Conservation (phyloP, 2,113 vertebrate genomes). For the Cynoglossus semilaevis region DNA sequence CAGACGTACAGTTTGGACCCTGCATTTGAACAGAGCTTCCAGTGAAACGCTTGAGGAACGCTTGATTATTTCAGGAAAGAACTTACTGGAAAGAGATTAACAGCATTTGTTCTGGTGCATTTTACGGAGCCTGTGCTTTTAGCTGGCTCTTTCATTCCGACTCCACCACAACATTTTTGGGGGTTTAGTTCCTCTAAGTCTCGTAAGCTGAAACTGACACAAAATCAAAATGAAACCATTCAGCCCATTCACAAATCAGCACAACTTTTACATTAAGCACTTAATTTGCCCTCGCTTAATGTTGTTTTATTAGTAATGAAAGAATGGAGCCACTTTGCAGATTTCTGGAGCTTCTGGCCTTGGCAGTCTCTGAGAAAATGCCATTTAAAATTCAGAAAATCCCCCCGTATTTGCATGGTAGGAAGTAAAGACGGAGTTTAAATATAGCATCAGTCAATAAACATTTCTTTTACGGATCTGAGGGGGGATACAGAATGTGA, state of each 20-base stretch:
- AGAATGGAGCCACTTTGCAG: constrained; percentile 68
- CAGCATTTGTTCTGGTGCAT: constrained; percentile 44
- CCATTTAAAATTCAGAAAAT: constrained; percentile 61
- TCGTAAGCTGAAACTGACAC: constrained; percentile 68
- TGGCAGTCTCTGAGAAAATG: constrained; percentile 56
- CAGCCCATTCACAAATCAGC: constrained; percentile 69
- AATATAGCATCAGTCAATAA: constrained; percentile 66
- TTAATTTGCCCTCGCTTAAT: constrained; percentile 66
- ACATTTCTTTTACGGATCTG: constrained; percentile 63
- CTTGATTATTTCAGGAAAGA: constrained; percentile 42
- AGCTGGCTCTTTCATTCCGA: constrained; percentile 59
- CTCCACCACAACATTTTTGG: constrained; percentile 71
- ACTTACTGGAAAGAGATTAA: constrained; percentile 53
- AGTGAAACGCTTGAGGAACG: constrained; percentile 32
- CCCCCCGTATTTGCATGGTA: constrained; percentile 51
- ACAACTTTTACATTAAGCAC: constrained; percentile 70
- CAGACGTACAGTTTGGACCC: constrained; percentile 6
- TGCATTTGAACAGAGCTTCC: constrained; percentile 35
- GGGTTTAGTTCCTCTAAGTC: constrained; percentile 67
- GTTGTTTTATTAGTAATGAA: constrained; percentile 73
- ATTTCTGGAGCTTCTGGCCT: constrained; percentile 54
- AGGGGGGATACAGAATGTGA: constrained; percentile 46
- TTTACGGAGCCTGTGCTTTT: constrained; percentile 55
- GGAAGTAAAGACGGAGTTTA: constrained; percentile 61
- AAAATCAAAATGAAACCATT: constrained; percentile 65